These are phyloP conservation scores for Tethya wilhelma DNA, from an alignment of 37 sponge, comb jelly and placozoan species.

Conservation along the genomic window DNA sequence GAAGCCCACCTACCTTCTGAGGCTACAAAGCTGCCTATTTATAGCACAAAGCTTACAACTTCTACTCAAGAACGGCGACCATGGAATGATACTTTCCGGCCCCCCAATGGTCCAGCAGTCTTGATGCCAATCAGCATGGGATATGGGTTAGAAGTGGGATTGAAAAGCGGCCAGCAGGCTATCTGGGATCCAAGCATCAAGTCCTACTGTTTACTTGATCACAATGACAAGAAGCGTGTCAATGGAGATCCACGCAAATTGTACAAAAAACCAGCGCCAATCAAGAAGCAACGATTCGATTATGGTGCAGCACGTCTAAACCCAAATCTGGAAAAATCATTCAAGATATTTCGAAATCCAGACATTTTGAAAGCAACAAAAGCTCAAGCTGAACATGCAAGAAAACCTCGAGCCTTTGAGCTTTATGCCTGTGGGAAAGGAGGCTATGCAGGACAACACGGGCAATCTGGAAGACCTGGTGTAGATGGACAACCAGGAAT, in stretches of 20 bases:
- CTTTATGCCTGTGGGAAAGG: conserved; percentile 42
- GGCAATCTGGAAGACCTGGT: conserved; percentile 26
- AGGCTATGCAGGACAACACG: conserved; percentile 52
- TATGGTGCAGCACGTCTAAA: conserved; percentile 25
- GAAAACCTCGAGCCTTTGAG: conserved; percentile 35
- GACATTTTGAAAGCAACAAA: conserved; percentile 25
- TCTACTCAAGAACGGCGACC: conserved; percentile 36
- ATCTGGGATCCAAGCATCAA: conserved; percentile 55
- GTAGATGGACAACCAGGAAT: conserved; percentile 15
- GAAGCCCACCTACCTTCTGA: no score
- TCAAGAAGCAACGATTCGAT: not conserved
- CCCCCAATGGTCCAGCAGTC: conserved; percentile 61
- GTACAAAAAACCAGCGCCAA: not conserved
- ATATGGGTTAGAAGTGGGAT: conserved; percentile 63
- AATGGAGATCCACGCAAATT: conserved; percentile 29
- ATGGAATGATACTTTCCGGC: conserved; percentile 47
- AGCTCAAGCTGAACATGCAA: conserved; percentile 22
- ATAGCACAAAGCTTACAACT: conserved; percentile 27
- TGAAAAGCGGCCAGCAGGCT: conserved; percentile 41
- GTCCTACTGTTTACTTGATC: conserved; percentile 47
- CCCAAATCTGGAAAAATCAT: not conserved
- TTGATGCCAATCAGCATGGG: conserved; percentile 52
- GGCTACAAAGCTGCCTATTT: conserved; percentile 22
- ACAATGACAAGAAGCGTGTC: conserved; percentile 12
- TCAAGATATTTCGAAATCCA: conserved; percentile 8